Evolutionary conservation across 2,113 vertebrate genomes (phyloP).

Genomic region (Bothrops jararaca): DNA sequence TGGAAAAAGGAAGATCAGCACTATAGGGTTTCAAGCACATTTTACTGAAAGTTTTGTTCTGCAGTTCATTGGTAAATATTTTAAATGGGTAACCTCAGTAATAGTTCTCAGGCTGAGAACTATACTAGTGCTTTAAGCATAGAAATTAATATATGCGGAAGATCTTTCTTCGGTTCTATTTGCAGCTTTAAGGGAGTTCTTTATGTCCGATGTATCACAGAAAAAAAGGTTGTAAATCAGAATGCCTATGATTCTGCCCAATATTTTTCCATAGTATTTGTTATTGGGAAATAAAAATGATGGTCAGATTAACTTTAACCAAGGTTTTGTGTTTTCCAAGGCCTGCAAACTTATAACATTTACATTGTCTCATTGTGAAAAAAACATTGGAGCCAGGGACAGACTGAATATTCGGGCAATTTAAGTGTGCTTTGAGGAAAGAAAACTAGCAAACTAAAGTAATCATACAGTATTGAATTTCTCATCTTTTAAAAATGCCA

Average conservation of each 20-base stretch:
- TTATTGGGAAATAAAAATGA: constrained; percentile 25
- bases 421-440: constrained; percentile 13
- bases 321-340: constrained; percentile 43
- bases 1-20: constrained; percentile 62
- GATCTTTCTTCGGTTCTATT: constrained; percentile 24
- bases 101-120: constrained; percentile 36
- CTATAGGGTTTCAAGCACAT: constrained; percentile 62
- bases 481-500: constrained; percentile 7
- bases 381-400: constrained; percentile 52
- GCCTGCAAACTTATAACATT: constrained; percentile 36
- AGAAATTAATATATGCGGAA: constrained; percentile 12
- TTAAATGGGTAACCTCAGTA: constrained; percentile 18
- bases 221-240: constrained; percentile 27
- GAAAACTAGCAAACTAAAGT: constrained; percentile 28
- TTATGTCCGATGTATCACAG: constrained; percentile 3
- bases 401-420: constrained; percentile 14
- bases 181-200: constrained; percentile 26
- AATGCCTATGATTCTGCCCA: constrained; percentile 35
- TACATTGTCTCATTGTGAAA: constrained; percentile 34
- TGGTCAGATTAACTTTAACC: constrained; percentile 27
- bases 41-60: constrained; percentile 62
- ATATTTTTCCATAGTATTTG: constrained; percentile 31
- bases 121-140: constrained; percentile 16
- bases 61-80: constrained; percentile 46
- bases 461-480: neutral